A percentile compares a stretch with the other conserved stretches of the same genome.
phyloP scores from a whole-genome alignment of 1,140 invertebrate genomes.

The Zaprionus tsacasi region DNA sequence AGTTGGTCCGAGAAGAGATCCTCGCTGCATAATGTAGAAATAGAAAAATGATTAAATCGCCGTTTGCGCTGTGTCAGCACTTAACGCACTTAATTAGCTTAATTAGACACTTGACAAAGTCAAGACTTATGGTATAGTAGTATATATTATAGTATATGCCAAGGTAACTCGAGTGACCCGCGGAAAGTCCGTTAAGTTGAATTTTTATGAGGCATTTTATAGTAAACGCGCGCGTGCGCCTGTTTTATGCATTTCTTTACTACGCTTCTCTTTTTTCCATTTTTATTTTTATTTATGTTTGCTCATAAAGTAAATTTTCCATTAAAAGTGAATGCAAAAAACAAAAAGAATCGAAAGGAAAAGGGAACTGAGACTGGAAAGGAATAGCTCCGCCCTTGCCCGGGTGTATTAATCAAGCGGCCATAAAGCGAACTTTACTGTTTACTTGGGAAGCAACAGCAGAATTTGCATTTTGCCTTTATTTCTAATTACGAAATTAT shows the following conservation, averaged over 20 bases:
- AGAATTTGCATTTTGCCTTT: conserved; percentile 60
- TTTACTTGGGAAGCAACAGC: conserved; percentile 40
- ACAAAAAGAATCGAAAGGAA: background rate
- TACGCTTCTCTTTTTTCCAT: conserved; percentile 24
- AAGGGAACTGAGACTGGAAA: background rate
- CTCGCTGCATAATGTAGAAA: conserved; percentile 58
- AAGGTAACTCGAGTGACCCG: background rate
- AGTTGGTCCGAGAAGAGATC: conserved; percentile 83
- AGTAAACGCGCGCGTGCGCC: conserved; percentile 38
- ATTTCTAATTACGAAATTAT: conserved; percentile 71
- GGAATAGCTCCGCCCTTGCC: conserved; percentile 41
- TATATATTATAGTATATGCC: background rate
- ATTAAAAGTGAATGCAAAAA: conserved; percentile 58
- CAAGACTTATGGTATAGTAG: background rate
- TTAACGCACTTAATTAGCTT: conserved; percentile 61
- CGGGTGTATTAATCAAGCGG: conserved; percentile 65
- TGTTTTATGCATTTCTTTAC: conserved; percentile 60
- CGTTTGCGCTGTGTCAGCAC: conserved; percentile 23
- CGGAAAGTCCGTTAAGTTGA: conserved; percentile 42
- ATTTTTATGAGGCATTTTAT: conserved; percentile 71
- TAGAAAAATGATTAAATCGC: conserved; percentile 42
- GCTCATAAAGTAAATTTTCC: conserved; percentile 77
- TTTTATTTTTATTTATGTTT: conserved; percentile 67
- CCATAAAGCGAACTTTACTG: conserved; percentile 64
- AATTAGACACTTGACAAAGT: conserved; percentile 62